phyloP scores from a whole-genome alignment of 2,113 vertebrate species.

The Paedocypris sp. region DNA sequence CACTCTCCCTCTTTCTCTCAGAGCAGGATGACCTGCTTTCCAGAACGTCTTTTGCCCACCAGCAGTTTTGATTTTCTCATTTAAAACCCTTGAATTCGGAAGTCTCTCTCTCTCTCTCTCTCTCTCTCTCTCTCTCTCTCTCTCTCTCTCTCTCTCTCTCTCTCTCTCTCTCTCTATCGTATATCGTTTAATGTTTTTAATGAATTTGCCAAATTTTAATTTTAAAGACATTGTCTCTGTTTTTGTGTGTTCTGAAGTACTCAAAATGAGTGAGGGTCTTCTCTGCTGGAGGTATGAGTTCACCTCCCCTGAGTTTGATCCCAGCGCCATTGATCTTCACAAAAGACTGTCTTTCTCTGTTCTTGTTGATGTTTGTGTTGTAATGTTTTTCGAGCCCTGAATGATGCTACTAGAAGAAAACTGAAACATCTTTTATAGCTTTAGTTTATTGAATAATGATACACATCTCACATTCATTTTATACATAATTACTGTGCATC shows the following conservation, averaged over 20 bases:
- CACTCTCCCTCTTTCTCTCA: background rate
- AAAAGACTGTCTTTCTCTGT: slow-evolving; percentile 33
- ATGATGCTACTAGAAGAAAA: slow-evolving; percentile 17
- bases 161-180: background rate
- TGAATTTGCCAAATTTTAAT: background rate
- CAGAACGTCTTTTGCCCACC: background rate
- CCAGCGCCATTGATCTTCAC: slow-evolving; percentile 30
- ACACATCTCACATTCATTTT: no score
- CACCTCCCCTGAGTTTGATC: slow-evolving; percentile 30
- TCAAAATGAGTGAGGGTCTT: slow-evolving; percentile 65
- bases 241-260: slow-evolving; percentile 62
- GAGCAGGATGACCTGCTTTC: slow-evolving; percentile 8
- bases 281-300: slow-evolving; percentile 64
- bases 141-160: background rate
- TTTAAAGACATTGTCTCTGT: slow-evolving; percentile 34
- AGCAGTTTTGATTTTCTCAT: background rate
- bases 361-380: slow-evolving; percentile 21
- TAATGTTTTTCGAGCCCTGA: slow-evolving; percentile 32
- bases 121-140: background rate
- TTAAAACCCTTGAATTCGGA: background rate
- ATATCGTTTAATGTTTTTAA: background rate
- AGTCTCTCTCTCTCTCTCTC: background rate
- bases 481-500: no score
- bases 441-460: no score
- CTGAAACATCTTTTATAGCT: background rate